Evolutionary conservation across 2,797 vertebrate genomes (phyloP).

Genomic region (Paratrypauchen microcephalus): DNA sequence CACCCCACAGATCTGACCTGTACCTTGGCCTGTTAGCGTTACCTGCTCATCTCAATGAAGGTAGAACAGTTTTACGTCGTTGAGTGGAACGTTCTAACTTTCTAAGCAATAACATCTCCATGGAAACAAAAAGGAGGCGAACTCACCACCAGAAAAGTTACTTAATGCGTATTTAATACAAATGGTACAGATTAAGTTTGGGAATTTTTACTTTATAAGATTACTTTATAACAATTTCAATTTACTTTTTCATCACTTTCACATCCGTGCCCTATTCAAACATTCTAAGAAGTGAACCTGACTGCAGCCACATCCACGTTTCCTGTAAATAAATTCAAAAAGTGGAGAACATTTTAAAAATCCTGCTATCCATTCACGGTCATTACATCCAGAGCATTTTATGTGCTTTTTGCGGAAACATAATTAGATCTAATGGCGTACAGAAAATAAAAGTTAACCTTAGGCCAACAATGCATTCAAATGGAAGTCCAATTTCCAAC

Average conservation of each 20-base stretch:
- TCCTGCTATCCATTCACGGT: conserved; percentile 29
- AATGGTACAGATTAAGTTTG: too few species aligned
- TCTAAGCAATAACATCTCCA: neutral
- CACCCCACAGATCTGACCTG: neutral
- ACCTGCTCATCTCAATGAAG: neutral
- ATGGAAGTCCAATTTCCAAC: conserved; percentile 43
- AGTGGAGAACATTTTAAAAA: conserved; percentile 53
- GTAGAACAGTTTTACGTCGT: too few species aligned
- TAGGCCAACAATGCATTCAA: conserved; percentile 39
- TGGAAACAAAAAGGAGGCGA: neutral
- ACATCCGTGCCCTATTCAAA: neutral
- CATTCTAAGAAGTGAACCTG: neutral
- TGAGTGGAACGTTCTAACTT: neutral
- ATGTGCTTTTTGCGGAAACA: conserved; percentile 26
- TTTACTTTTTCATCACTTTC: neutral
- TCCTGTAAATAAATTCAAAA: conserved; percentile 6
- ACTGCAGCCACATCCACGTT: conserved; percentile 16
- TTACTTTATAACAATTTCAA: neutral
- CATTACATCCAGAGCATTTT: conserved; percentile 10
- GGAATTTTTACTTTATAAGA: neutral
- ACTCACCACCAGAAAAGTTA: too few species aligned
- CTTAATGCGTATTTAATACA: too few species aligned
- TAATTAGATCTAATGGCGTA: conserved; percentile 32
- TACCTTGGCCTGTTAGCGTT: neutral
- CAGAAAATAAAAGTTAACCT: conserved; percentile 42